A percentile compares a stretch with the other conserved stretches of the same genome.
Conservation (phyloP, 2,113 vertebrate species). For the Ceyx margarethae region DNA sequence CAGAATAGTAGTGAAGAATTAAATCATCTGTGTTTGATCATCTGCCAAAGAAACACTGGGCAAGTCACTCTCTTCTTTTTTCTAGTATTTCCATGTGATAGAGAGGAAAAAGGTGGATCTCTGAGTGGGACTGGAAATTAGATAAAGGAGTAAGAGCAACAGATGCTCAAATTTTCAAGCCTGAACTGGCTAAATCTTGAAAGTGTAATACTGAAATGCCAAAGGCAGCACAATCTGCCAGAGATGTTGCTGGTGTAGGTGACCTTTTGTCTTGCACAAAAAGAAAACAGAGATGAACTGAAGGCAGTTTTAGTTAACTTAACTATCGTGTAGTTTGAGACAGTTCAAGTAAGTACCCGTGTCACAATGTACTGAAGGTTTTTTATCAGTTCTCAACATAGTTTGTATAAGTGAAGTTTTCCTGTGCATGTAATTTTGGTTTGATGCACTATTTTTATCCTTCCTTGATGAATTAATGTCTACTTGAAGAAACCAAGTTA, state of each 20-base stretch:
- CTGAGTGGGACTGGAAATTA: neutral
- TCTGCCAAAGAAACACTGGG: neutral
- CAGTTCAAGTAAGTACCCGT: neutral
- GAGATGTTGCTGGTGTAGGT: neutral
- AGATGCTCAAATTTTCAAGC: neutral
- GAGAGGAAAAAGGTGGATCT: neutral
- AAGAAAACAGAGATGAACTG: neutral
- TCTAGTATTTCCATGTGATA: neutral
- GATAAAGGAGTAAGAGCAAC: neutral
- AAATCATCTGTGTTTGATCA: neutral
- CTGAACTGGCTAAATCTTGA: neutral
- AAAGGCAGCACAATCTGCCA: neutral
- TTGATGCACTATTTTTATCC: neutral
- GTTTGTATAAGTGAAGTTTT: neutral
- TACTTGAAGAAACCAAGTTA: neutral
- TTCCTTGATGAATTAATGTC: neutral
- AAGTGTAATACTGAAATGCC: neutral
- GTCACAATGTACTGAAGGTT: neutral
- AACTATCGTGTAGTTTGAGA: neutral
- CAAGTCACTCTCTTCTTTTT: neutral
- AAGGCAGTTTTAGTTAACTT: neutral
- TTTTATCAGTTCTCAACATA: neutral
- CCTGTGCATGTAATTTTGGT: neutral
- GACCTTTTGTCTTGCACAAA: neutral
- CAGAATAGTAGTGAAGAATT: neutral